Evolutionary conservation across 2,113 vertebrate species (phyloP).

Genomic region (Chloroceryle aenea): DNA sequence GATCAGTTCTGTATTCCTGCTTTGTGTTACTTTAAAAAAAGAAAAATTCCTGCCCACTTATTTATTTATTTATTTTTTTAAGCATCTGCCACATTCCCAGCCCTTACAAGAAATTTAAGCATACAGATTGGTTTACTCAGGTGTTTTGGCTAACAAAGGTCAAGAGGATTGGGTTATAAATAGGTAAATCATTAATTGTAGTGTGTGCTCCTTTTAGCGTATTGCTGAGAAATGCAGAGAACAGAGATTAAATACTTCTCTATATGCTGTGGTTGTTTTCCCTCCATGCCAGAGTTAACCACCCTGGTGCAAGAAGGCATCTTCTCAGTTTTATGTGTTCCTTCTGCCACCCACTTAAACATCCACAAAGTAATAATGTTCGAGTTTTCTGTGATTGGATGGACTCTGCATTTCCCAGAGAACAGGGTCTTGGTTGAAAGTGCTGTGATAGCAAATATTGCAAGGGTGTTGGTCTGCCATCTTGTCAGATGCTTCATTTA

Average conservation of each 20-base stretch:
- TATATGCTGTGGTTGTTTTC: neutral
- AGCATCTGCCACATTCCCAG: neutral
- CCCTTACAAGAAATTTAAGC: constrained; percentile 31
- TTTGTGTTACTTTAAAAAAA: neutral
- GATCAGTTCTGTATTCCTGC: neutral
- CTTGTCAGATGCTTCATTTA: neutral
- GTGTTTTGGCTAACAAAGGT: constrained; percentile 66
- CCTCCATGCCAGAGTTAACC: neutral
- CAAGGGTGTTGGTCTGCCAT: neutral
- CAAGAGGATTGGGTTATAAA: constrained; percentile 52
- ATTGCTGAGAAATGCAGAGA: constrained; percentile 5
- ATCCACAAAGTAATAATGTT: neutral
- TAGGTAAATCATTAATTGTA: constrained; percentile 61
- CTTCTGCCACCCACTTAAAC: neutral
- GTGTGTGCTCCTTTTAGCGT: constrained; percentile 2
- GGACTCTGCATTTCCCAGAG: neutral
- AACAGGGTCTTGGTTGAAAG: neutral
- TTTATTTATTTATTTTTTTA: neutral
- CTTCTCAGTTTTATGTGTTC: neutral
- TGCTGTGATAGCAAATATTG: too few relatives aligned
- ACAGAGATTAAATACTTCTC: constrained; percentile 20
- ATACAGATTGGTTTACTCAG: constrained; percentile 20
- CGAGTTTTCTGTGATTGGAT: neutral
- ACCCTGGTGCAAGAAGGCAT: neutral
- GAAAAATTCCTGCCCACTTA: neutral